These are phyloP conservation scores for Trialeurodes vaporariorum DNA, from an alignment of 1,140 invertebrate species.

Conservation along the genomic window DNA sequence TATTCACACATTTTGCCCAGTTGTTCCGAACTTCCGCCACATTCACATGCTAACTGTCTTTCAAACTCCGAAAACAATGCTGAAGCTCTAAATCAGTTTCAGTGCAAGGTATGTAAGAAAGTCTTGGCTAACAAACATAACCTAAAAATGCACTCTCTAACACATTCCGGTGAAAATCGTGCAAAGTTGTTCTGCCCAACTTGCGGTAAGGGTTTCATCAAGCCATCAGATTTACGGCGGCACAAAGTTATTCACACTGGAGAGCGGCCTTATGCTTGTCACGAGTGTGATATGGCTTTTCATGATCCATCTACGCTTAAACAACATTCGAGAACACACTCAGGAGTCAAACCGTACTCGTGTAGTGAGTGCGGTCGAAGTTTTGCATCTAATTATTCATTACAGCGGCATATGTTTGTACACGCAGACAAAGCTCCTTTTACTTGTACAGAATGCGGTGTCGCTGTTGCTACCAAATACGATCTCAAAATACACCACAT, in stretches of 20 bases:
- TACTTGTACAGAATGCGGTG: conserved; percentile 17
- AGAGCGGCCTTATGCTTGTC: conserved; percentile 20
- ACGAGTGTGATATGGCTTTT: conserved; percentile 33
- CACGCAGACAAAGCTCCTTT: conserved; percentile 17
- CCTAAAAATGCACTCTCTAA: conserved; percentile 52
- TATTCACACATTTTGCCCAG: conserved; percentile 8
- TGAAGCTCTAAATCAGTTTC: conserved; percentile 14
- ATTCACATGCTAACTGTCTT: conserved; percentile 1
- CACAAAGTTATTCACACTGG: conserved; percentile 29
- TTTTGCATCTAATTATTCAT: conserved; percentile 16
- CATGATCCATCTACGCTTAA: conserved; percentile 36
- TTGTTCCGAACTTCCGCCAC: conserved; percentile 13
- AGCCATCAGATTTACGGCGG: conserved; percentile 45
- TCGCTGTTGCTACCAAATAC: conserved; percentile 16
- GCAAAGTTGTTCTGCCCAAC: conserved; percentile 51
- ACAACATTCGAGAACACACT: conserved; percentile 37
- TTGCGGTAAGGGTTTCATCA: conserved; percentile 60
- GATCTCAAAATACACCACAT: conserved; percentile 22
- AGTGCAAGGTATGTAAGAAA: conserved; percentile 38
- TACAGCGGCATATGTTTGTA: conserved; percentile 18
- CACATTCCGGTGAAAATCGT: conserved; percentile 57
- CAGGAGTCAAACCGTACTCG: conserved; percentile 29
- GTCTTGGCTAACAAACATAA: conserved; percentile 55
- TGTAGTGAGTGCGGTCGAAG: conserved; percentile 14
- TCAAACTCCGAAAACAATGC: not conserved